Conservation (phyloP, 1,140 invertebrate species). For the Magallana angulata region DNA sequence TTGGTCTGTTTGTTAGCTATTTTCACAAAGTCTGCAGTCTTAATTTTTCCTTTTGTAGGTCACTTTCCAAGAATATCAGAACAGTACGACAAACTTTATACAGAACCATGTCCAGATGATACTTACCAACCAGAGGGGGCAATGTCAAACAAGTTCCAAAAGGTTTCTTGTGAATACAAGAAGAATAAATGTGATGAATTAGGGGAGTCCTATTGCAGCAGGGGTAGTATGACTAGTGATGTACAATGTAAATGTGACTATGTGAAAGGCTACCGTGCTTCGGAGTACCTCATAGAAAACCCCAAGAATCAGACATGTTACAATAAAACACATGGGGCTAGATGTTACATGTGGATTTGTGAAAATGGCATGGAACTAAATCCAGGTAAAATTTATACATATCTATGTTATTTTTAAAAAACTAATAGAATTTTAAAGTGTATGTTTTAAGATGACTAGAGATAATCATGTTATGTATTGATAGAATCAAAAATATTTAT, state of each 20-base stretch:
- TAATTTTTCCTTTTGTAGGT: neutral
- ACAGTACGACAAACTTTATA: neutral
- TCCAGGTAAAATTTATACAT: neutral
- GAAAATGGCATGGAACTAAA: neutral
- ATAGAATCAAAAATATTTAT: no score
- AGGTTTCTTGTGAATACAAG: neutral
- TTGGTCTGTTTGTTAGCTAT: no score
- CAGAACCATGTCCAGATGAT: neutral
- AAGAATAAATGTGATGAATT: neutral
- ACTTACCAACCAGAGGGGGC: conserved; percentile 10
- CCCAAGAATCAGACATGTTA: neutral
- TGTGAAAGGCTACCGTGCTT: neutral
- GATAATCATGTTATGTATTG: no score
- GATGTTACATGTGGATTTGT: neutral
- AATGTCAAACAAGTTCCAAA: neutral
- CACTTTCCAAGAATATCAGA: neutral
- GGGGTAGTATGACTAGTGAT: neutral
- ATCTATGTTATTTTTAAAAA: neutral
- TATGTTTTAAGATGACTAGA: no score
- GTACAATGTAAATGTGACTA: conserved; percentile 1
- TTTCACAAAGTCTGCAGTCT: no score
- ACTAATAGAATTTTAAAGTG: no score
- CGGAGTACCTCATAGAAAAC: neutral
- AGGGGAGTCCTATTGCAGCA: neutral
- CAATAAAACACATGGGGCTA: neutral